Conservation (phyloP, 2,888 invertebrate species). For the Eueremaeus valkanovi region DNA sequence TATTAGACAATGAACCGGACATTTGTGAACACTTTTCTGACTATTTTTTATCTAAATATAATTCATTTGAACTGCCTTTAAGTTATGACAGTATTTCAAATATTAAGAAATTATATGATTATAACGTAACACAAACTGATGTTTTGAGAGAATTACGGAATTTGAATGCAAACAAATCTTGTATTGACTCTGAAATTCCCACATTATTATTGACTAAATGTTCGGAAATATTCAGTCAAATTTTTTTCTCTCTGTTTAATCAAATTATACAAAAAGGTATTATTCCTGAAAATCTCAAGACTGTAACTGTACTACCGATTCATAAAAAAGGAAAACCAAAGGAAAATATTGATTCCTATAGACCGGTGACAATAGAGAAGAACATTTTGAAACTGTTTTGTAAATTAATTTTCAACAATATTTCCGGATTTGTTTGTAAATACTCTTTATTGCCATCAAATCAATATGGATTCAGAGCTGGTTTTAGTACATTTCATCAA, state of each 20-base stretch:
- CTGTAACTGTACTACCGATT: neutral
- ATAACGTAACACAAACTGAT: slow-evolving; percentile 7
- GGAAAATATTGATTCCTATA: neutral
- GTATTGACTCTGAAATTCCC: neutral
- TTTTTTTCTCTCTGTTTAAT: neutral
- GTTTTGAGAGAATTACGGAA: neutral
- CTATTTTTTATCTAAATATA: neutral
- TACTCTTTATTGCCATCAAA: neutral
- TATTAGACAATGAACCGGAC: neutral
- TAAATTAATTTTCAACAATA: slow-evolving; percentile 16
- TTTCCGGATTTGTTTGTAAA: neutral
- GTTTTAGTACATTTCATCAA: neutral
- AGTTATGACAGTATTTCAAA: neutral
- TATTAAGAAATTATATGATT: neutral
- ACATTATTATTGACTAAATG: neutral
- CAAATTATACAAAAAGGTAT: neutral
- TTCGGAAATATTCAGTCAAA: slow-evolving; percentile 9
- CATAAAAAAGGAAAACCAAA: slow-evolving; percentile 11
- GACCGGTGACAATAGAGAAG: slow-evolving; percentile 7
- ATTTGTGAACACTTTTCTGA: slow-evolving; percentile 18
- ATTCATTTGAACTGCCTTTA: neutral
- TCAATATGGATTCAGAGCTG: slow-evolving; percentile 16
- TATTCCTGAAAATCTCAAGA: slow-evolving; percentile 1
- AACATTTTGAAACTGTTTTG: slow-evolving; percentile 9
- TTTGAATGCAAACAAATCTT: neutral